These are phyloP conservation scores for Coptodon bakossiorum DNA, from an alignment of 2,113 vertebrate genomes.

Conservation along the genomic window DNA sequence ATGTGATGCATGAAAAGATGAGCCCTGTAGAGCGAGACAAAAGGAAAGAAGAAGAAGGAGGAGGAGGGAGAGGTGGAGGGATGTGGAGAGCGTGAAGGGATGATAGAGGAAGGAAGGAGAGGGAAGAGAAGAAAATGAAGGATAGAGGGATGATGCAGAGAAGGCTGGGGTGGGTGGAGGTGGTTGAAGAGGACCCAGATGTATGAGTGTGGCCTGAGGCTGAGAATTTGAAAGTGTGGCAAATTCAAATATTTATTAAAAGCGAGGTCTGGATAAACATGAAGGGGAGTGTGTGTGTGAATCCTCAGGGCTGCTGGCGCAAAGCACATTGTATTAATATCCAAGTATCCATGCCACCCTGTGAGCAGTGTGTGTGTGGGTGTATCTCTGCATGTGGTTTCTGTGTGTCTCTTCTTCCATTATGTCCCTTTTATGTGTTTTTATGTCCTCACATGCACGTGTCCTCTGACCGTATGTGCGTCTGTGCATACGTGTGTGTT, in stretches of 20 bases:
- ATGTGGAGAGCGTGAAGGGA: not conserved
- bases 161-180: not conserved
- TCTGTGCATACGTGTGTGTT: not conserved
- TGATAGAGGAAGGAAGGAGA: not conserved
- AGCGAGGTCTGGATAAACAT: conserved; percentile 73
- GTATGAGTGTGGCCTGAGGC: conserved; percentile 61
- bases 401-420: not conserved
- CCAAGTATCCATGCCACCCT: conserved; percentile 59
- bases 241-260: conserved; percentile 80
- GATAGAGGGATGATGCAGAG: not conserved
- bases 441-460: not conserved
- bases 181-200: conserved; percentile 58
- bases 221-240: conserved; percentile 71
- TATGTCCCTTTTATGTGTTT: not conserved
- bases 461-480: not conserved
- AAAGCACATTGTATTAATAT: conserved; percentile 69
- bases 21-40: conserved; percentile 45
- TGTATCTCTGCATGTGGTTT: conserved; percentile 7
- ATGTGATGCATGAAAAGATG: conserved; percentile 54
- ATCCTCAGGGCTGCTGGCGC: conserved; percentile 53
- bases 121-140: not conserved
- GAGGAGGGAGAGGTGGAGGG: not conserved
- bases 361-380: conserved; percentile 4
- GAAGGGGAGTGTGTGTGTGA: conserved; percentile 44
- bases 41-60: conserved; percentile 2